phyloP scores from a whole-genome alignment of 1,140 invertebrate species.

The Drepana arcuata region DNA sequence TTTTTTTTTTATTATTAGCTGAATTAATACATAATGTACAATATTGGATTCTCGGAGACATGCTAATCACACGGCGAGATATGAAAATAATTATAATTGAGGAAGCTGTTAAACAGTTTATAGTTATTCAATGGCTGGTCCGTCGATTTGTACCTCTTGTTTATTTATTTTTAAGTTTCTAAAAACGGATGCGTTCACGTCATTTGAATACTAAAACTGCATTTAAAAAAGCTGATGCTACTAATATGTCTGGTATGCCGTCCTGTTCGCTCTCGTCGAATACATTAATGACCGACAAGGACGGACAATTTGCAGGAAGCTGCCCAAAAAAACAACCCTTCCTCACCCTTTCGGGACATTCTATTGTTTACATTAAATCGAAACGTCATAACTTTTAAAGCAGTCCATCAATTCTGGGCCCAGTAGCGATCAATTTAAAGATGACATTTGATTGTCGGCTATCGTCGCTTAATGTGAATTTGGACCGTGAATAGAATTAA shows the following conservation, averaged over 20 bases:
- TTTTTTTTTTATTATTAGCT: too few relatives aligned
- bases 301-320: conserved; percentile 48
- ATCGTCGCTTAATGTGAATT: conserved; percentile 13
- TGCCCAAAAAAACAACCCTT: conserved; percentile 65
- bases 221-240: conserved; percentile 35
- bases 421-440: conserved; percentile 19
- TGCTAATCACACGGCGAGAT: too few relatives aligned
- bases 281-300: conserved; percentile 23
- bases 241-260: conserved; percentile 21
- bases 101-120: conserved; percentile 61
- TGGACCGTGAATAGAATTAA: conserved; percentile 26
- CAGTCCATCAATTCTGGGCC: conserved; percentile 22
- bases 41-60: too few relatives aligned
- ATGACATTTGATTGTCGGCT: conserved; percentile 21
- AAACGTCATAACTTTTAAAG: conserved; percentile 29
- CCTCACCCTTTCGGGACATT: conserved; percentile 58
- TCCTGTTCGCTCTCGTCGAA: conserved; percentile 17
- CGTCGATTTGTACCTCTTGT: conserved; percentile 20
- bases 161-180: conserved; percentile 59
- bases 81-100: too few relatives aligned
- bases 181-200: conserved; percentile 63
- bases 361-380: conserved; percentile 43
- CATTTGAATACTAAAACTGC: conserved; percentile 65
- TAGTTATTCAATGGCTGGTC: conserved; percentile 42
- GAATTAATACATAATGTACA: too few relatives aligned